phyloP scores from a whole-genome alignment of 2,113 vertebrate genomes.

The Corvus moneduloides region DNA sequence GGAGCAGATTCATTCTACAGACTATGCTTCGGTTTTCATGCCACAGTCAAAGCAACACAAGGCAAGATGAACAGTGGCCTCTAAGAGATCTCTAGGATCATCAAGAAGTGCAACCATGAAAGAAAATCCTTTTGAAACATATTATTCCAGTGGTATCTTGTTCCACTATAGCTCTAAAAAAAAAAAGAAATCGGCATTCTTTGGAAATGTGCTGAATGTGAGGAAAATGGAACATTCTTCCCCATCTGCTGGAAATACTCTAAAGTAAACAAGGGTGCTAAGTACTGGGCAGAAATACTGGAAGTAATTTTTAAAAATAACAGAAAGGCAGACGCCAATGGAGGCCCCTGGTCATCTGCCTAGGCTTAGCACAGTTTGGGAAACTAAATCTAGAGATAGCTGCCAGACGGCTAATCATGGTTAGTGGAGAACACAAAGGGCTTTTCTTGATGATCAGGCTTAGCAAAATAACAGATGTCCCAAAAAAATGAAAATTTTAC shows the following conservation, averaged over 20 bases:
- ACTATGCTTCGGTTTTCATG: not conserved
- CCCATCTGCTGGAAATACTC: slow-evolving; percentile 39
- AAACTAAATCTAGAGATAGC: slow-evolving; percentile 21
- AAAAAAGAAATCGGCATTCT: not conserved
- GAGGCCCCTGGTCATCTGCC: not conserved
- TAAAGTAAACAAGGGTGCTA: slow-evolving; percentile 51
- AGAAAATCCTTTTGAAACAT: not conserved
- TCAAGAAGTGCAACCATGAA: not conserved
- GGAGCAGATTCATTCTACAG: not conserved
- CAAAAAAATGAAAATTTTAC: not conserved
- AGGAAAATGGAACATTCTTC: slow-evolving; percentile 37
- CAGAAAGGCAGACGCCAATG: slow-evolving; percentile 25
- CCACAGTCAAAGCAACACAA: not conserved
- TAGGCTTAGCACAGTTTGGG: slow-evolving; percentile 18
- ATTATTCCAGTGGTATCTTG: not conserved
- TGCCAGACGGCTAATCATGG: slow-evolving; percentile 44
- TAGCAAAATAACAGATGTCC: slow-evolving; percentile 21
- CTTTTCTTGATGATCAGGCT: not conserved
- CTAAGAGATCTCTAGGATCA: not conserved
- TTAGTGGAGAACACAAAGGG: slow-evolving; percentile 22
- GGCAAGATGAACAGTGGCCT: not conserved
- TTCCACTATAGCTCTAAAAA: not conserved
- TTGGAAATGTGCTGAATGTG: slow-evolving; percentile 45
- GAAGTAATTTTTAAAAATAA: slow-evolving; percentile 55
- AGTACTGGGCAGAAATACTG: slow-evolving; percentile 54